Conservation (phyloP, 2,797 vertebrate species). For the Chiroxiphia lanceolata region DNA sequence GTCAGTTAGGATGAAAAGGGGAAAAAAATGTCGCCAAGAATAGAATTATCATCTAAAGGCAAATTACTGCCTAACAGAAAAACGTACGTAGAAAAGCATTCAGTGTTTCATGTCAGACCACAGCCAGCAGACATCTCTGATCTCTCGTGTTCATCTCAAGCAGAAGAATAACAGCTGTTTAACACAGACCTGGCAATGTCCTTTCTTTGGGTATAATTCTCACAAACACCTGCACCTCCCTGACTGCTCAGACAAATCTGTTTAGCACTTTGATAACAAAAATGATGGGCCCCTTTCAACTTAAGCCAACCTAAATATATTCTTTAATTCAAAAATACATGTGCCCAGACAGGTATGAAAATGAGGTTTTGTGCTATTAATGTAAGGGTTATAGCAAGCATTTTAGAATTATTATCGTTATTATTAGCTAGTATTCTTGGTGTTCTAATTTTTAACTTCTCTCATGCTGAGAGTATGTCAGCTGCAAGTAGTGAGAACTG, state of each 20-base stretch:
- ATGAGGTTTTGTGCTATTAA: neutral
- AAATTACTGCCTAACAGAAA: neutral
- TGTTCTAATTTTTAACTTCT: neutral
- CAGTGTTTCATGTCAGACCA: neutral
- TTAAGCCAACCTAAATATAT: conserved; percentile 25
- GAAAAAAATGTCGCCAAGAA: neutral
- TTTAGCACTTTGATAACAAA: conserved; percentile 10
- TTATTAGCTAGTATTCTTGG: neutral
- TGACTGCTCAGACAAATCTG: conserved; percentile 31
- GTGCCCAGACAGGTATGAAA: conserved; percentile 23
- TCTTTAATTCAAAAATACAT: neutral
- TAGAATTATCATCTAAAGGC: neutral
- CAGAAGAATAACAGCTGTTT: neutral
- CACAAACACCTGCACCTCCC: neutral
- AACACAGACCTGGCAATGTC: neutral
- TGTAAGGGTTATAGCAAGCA: neutral
- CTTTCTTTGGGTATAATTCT: conserved; percentile 1
- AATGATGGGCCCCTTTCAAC: conserved; percentile 18
- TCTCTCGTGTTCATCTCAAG: neutral
- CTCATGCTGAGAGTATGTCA: neutral
- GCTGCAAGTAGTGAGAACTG: neutral
- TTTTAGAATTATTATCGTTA: neutral
- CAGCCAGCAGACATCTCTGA: neutral
- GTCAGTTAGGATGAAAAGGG: neutral
- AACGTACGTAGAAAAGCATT: neutral